phyloP scores from a whole-genome alignment of 2,113 vertebrate genomes.

The Vicugna pacos region DNA sequence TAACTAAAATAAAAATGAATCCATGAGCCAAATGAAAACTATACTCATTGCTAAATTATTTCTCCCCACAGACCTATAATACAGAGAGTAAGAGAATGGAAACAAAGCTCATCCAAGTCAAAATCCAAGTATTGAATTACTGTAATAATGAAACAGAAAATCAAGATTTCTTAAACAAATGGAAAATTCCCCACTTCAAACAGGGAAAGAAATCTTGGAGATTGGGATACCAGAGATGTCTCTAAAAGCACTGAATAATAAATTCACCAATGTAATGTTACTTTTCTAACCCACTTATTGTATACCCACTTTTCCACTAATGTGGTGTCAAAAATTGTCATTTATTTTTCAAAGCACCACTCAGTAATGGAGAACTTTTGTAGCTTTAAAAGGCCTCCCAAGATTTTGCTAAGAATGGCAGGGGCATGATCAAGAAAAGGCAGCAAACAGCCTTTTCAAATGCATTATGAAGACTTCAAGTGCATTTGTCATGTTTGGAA shows the following conservation, averaged over 20 bases:
- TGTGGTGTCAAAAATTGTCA: slow-evolving; percentile 64
- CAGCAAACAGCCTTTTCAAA: slow-evolving; percentile 74
- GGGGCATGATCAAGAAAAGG: slow-evolving; percentile 60
- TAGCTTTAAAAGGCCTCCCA: slow-evolving; percentile 69
- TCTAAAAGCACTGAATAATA: slow-evolving; percentile 75
- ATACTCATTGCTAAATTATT: slow-evolving; percentile 1
- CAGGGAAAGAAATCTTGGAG: slow-evolving; percentile 69
- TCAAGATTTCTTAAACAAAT: background rate
- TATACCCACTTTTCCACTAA: slow-evolving; percentile 81
- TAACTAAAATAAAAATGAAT: slow-evolving; percentile 58
- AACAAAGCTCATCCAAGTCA: background rate
- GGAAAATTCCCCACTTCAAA: slow-evolving; percentile 56
- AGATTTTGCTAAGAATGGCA: slow-evolving; percentile 80
- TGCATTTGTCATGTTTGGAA: slow-evolving; percentile 69
- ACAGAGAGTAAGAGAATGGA: slow-evolving; percentile 41
- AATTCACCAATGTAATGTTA: slow-evolving; percentile 76
- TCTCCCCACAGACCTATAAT: slow-evolving; percentile 32
- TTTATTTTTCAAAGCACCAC: slow-evolving; percentile 77
- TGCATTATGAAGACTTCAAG: slow-evolving; percentile 69
- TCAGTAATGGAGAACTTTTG: slow-evolving; percentile 60
- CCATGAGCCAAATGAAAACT: slow-evolving; percentile 30
- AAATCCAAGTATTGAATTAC: slow-evolving; percentile 29
- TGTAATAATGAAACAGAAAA: background rate
- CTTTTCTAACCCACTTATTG: slow-evolving; percentile 77
- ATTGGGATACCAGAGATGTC: slow-evolving; percentile 61